These are phyloP conservation scores for Rhorus exstirpatorius DNA, from an alignment of 2,888 invertebrate species.

Conservation along the genomic window DNA sequence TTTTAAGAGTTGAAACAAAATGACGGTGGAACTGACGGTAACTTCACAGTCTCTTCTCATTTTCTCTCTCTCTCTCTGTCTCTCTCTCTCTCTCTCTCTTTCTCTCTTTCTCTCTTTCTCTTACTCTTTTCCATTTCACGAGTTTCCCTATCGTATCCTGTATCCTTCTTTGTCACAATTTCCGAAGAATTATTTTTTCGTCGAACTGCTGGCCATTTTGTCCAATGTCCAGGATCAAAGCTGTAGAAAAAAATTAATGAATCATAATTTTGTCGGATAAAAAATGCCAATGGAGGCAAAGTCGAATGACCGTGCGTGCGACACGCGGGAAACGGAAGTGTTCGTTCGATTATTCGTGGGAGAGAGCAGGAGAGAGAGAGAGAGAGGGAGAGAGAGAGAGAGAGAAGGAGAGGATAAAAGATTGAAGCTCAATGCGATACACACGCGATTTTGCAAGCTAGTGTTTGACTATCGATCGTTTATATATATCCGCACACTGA, in stretches of 20 bases:
- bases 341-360: slow-evolving; percentile 38
- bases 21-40: no score
- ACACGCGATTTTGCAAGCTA: neutral
- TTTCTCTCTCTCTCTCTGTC: neutral
- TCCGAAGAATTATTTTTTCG: no score
- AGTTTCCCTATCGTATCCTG: neutral
- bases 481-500: slow-evolving; percentile 14
- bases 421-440: slow-evolving; percentile 20
- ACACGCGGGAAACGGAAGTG: slow-evolving; percentile 49
- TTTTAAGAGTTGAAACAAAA: no score
- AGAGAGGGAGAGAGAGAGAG: neutral
- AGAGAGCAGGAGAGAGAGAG: neutral
- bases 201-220: neutral
- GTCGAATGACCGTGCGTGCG: slow-evolving; percentile 41
- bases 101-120: slow-evolving; percentile 18
- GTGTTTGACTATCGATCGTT: slow-evolving; percentile 9
- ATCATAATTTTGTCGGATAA: neutral
- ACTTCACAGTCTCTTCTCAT: neutral
- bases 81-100: slow-evolving; percentile 45
- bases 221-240: slow-evolving; percentile 1
- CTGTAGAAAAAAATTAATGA: slow-evolving; percentile 21
- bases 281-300: slow-evolving; percentile 18
- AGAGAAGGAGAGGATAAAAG: slow-evolving; percentile 10
- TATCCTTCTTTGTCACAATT: slow-evolving; percentile 5
- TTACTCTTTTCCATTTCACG: slow-evolving; percentile 7